Base-by-base conservation (phyloP, 2,888 invertebrate species). In the Rhogogaster chlorosoma region DNA sequence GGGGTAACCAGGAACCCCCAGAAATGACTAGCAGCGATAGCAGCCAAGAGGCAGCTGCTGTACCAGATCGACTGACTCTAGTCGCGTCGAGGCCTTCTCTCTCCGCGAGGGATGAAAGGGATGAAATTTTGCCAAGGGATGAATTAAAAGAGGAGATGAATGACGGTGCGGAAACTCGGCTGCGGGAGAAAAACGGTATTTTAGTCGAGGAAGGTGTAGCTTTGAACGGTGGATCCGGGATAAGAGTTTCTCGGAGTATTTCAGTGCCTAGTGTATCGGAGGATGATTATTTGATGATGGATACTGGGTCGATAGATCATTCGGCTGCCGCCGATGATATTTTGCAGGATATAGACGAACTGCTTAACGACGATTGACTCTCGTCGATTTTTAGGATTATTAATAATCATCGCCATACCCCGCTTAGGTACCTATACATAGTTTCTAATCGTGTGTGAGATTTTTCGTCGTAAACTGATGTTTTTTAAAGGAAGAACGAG, bases 281-380 rank as follows among this genome's bases (percentile, higher is more conserved):
- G 42, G 89, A 89, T n/a, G 91, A 91, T 18, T 89, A 89, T 80
- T 67, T 91, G 26, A 88, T 88, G 29, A 70, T 90, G 22, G 92
- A 92, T 64, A 87, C 89, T 10, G 88, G 88, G 4, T 90, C 91
- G 45, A 9, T 57, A n/a, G 80, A 61, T n/a, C 57, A 80, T 61
- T 32, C 83, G 18, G 67, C 83, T 45, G n/a, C 22, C 26, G 67
- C 67, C n/a, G 92, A 91, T 26, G 92, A 93, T 84, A 92, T 93
- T 49, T 88, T 93, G 29, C 91, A 91, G 86, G 93, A 93, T 84
- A 93, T 93, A 70, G 92, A 93, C 77, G 92, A 91, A 0, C 80
- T 93, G n/a, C 89, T 93, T 42, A 90, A 88, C 29, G 92, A 88
- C 22, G 92, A 91, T 70, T 83, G 83, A 83, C 45, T 64, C 22